phyloP scores from a whole-genome alignment of 2,888 invertebrate genomes.

The Melinaea menophilus region DNA sequence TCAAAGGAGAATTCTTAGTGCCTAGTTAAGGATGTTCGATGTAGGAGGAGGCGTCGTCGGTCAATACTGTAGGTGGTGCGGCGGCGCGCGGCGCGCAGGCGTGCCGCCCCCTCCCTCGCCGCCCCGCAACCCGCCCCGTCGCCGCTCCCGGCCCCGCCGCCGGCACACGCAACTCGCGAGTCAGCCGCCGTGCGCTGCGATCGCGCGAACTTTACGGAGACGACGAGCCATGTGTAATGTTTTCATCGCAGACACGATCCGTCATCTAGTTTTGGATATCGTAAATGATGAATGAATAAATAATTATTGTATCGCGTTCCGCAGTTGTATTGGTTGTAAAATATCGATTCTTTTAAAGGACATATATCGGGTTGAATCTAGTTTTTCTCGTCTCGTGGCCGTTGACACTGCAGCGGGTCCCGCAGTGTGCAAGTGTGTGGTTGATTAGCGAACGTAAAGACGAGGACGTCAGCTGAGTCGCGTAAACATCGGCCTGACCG shows the following conservation, averaged over 20 bases:
- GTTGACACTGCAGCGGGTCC: constrained; percentile 76
- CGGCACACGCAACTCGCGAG: constrained; percentile 73
- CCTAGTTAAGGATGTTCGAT: constrained; percentile 76
- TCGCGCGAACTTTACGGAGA: constrained; percentile 61
- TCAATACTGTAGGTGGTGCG: constrained; percentile 76
- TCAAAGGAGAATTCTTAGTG: constrained; percentile 71
- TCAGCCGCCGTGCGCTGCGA: constrained; percentile 72
- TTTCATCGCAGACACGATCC: constrained; percentile 66
- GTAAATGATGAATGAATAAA: constrained; percentile 58
- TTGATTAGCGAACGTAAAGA: constrained; percentile 68
- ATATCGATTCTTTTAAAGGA: constrained; percentile 38
- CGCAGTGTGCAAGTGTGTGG: constrained; percentile 77
- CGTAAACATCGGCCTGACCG: constrained; percentile 64
- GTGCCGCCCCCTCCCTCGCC: constrained; percentile 35
- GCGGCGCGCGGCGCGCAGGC: constrained; percentile 70
- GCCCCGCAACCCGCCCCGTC: constrained; percentile 37
- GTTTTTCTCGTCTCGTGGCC: constrained; percentile 72
- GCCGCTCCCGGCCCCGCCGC: constrained; percentile 43
- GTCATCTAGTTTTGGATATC: constrained; percentile 51
- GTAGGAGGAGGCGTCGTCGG: constrained; percentile 77
- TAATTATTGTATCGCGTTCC: constrained; percentile 28
- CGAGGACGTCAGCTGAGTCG: constrained; percentile 71
- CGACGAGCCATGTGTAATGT: constrained; percentile 72
- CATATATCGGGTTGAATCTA: constrained; percentile 68
- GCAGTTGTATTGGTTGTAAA: constrained; percentile 6